Evolutionary conservation across 2,888 invertebrate genomes (phyloP).

Genomic region (Acanthosepion esculentum): DNA sequence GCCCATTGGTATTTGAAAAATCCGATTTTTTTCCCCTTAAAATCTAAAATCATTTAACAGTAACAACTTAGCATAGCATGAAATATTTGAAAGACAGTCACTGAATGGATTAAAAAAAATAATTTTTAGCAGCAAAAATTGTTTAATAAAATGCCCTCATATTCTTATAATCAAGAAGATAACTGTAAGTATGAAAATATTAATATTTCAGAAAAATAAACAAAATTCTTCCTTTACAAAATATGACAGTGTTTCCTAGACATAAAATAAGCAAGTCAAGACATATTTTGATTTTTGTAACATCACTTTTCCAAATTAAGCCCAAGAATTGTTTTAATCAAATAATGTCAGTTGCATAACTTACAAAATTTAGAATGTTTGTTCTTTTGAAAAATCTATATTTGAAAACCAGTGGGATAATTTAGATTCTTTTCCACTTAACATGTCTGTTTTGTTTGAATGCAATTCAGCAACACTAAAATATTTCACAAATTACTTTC

Average conservation of each 20-base stretch:
- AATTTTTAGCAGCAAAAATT: too few relatives aligned
- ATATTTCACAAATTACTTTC: neutral
- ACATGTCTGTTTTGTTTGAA: neutral
- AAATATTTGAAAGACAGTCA: neutral
- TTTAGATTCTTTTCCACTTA: neutral
- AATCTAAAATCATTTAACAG: neutral
- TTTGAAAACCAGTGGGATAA: too few relatives aligned
- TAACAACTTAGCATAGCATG: neutral
- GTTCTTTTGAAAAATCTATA: neutral
- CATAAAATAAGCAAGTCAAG: too few relatives aligned
- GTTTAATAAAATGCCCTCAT: neutral
- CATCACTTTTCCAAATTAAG: too few relatives aligned
- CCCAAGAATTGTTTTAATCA: too few relatives aligned
- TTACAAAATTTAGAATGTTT: neutral
- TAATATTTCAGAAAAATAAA: neutral
- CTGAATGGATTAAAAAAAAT: neutral
- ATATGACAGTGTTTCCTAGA: too few relatives aligned
- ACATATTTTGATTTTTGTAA: too few relatives aligned
- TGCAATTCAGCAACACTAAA: neutral
- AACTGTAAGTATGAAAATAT: neutral
- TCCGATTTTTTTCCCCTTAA: neutral
- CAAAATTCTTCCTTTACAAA: too few relatives aligned
- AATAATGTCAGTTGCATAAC: too few relatives aligned
- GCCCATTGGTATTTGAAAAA: conserved; percentile 4
- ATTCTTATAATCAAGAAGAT: too few relatives aligned